Evolutionary conservation across 2,113 vertebrate genomes (phyloP).

Genomic region (Phoxinus phoxinus): DNA sequence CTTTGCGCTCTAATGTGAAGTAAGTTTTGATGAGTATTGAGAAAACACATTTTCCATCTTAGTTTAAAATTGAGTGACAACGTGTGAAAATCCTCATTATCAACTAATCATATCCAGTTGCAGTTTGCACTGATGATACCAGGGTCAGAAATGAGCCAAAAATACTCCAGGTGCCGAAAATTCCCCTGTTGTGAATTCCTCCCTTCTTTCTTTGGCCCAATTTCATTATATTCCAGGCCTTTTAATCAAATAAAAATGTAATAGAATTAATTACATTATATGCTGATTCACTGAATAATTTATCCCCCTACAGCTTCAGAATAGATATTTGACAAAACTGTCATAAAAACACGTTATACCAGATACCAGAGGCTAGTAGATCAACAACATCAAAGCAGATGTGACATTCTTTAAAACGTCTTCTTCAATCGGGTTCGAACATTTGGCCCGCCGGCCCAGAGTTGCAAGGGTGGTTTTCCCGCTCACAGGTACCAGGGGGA

Average conservation of each 20-base stretch:
- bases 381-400: no score
- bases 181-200: not conserved
- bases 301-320: no score
- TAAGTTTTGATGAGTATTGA: not conserved
- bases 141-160: not conserved
- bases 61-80: not conserved
- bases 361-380: no score
- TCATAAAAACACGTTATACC: no score
- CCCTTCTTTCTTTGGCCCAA: not conserved
- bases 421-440: no score
- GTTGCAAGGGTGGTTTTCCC: no score
- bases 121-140: not conserved
- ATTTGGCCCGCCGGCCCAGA: no score
- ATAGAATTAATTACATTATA: not conserved
- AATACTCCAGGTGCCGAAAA: not conserved
- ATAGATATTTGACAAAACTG: no score
- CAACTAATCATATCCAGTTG: not conserved
- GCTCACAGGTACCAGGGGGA: no score
- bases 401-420: no score
- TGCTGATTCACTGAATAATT: not conserved
- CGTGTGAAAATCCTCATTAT: constrained; percentile 6
- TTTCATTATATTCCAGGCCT: not conserved
- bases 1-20: not conserved
- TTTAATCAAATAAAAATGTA: not conserved
- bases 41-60: not conserved